Evolutionary conservation across 2,113 vertebrate species (phyloP), one percentile per base, ranked within the genome.

Genomic region (Ranitomeya variabilis): DNA sequence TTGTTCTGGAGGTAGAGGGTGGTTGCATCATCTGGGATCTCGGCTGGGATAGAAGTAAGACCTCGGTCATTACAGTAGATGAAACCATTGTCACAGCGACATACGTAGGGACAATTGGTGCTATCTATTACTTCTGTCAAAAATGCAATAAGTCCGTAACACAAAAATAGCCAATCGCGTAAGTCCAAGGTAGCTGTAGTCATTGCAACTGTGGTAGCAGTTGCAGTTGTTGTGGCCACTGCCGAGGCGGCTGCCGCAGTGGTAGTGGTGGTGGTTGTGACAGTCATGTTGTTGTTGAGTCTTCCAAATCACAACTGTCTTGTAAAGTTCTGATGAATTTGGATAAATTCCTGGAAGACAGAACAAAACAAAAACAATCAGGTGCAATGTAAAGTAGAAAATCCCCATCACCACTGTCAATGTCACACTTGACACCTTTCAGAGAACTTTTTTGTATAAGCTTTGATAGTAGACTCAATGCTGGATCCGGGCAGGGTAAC

Each of bases 1-100:
- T 99, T 99, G 94, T 99, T 99, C 91, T 99, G 98, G 62, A 99
- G 96, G 93, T 98, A 99, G 0, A 99, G 96, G 19, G 97, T 96
- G 7, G 97, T 97, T 9, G 97, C 97, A 0, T 94, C 94, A 0
- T 95, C 92, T 0, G 96, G 96, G 81, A 98, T 96, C 37, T 97
- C 96, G 0, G 96, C 92, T 0, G 97, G 97, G 21, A 99, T 95
- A 59, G 96, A 94, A 26, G 95, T 97, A n/a, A 99, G 91, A 0
- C 97, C 97, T 52, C 98, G 96, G 94, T 99, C 98, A 7, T 98
- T 98, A 94, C 98, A 99, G 91, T 99, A 99, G 89, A 99, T 97
- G 87, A 98, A 98, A 86, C 97, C 96, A 0, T 96, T 95, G 80
- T 99, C 94, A 0, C 98, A 99, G 91, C 98, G 96, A 92, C 97